Evolutionary conservation across 2,888 invertebrate genomes (phyloP).

Genomic region (Ectropis crepuscularia): DNA sequence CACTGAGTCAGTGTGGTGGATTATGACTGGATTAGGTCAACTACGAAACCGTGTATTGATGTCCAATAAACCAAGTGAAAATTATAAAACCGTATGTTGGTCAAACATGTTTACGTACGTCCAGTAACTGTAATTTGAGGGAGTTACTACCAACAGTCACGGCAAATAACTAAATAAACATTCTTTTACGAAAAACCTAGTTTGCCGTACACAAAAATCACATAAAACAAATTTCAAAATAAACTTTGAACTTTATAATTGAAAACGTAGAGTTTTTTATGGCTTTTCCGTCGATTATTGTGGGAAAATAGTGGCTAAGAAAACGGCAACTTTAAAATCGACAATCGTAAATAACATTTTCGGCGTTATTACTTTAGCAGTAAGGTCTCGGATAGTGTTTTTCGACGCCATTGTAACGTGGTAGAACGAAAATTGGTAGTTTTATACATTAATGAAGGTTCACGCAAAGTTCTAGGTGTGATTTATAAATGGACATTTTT

Average conservation of each 20-base stretch:
- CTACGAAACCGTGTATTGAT: not conserved
- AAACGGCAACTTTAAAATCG: constrained; percentile 13
- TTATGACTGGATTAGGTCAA: too few species aligned
- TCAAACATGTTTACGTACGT: constrained; percentile 35
- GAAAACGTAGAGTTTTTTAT: constrained; percentile 16
- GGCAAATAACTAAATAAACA: constrained; percentile 37
- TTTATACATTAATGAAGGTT: constrained; percentile 48
- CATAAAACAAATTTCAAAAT: not conserved
- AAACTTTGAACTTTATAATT: constrained; percentile 23
- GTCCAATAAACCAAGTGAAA: constrained; percentile 32
- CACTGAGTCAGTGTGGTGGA: too few species aligned
- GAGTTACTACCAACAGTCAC: constrained; percentile 40
- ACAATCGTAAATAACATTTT: constrained; percentile 3
- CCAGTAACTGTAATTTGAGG: constrained; percentile 40
- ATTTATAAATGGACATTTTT: constrained; percentile 51
- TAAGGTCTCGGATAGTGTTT: constrained; percentile 29
- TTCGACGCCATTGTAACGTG: constrained; percentile 33
- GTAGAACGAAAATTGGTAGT: constrained; percentile 48
- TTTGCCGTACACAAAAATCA: constrained; percentile 20
- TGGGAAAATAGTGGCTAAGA: constrained; percentile 30
- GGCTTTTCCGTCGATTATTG: constrained; percentile 4
- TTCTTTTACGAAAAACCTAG: constrained; percentile 27
- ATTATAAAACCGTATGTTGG: constrained; percentile 36
- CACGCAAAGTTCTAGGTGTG: constrained; percentile 51
- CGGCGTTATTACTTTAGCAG: not conserved